phyloP scores from a whole-genome alignment of 2,797 vertebrate species.

The Micromesistius poutassou region DNA sequence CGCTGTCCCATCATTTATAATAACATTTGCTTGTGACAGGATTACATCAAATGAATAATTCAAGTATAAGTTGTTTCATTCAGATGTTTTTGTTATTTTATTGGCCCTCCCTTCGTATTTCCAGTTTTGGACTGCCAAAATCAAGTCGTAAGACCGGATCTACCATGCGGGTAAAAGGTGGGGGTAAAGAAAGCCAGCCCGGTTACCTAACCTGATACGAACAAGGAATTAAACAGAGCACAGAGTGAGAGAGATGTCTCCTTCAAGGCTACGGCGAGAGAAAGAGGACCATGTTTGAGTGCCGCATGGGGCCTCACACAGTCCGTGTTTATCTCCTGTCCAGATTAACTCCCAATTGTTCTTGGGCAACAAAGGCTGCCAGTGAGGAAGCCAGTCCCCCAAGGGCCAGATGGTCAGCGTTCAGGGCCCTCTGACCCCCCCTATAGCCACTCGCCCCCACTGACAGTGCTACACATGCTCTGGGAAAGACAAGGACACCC shows the following conservation, averaged over 20 bases:
- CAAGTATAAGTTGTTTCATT: not conserved
- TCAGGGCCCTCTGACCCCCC: slow-evolving; percentile 83
- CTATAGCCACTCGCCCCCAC: slow-evolving; percentile 57
- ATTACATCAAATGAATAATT: not conserved
- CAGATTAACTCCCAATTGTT: slow-evolving; percentile 92
- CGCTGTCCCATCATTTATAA: too few species aligned
- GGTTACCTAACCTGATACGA: not conserved
- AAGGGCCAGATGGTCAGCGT: slow-evolving; percentile 91
- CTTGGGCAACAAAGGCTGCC: slow-evolving; percentile 83
- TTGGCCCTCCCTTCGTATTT: not conserved
- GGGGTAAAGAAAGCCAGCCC: not conserved
- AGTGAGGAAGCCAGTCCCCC: slow-evolving; percentile 83
- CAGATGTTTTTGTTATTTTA: not conserved
- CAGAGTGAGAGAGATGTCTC: slow-evolving; percentile 54
- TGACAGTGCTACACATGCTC: slow-evolving; percentile 62
- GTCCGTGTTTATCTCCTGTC: slow-evolving; percentile 81
- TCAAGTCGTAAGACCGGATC: not conserved
- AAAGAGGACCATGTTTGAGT: slow-evolving; percentile 52
- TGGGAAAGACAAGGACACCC: slow-evolving; percentile 60
- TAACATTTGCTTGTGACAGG: not conserved
- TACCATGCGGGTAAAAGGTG: not conserved
- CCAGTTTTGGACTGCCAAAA: not conserved
- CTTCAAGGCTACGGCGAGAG: slow-evolving; percentile 48
- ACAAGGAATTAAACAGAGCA: slow-evolving; percentile 25
- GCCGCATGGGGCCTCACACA: slow-evolving; percentile 68